Evolutionary conservation across 2,888 invertebrate species (phyloP).

Genomic region (Globia sparganii): DNA sequence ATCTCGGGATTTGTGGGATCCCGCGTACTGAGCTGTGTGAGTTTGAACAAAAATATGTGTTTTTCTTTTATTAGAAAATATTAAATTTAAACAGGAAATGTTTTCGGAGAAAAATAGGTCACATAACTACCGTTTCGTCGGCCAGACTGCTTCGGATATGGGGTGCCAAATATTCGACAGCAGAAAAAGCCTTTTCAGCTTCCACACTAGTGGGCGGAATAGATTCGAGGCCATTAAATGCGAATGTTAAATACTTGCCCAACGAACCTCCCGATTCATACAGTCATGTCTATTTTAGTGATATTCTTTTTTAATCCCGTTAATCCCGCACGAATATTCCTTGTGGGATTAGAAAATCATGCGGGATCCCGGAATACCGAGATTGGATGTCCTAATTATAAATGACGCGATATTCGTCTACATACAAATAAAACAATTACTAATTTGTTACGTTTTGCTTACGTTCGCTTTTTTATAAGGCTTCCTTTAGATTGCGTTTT

Average conservation of each 20-base stretch:
- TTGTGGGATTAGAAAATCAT: not conserved
- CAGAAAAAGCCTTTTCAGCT: not conserved
- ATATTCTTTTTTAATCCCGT: not conserved
- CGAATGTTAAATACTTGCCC: not conserved
- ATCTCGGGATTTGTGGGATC: not conserved
- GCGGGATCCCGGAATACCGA: not conserved
- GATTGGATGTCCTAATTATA: not conserved
- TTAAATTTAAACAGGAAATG: not conserved
- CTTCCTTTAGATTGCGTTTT: not conserved
- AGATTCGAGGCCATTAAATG: not conserved
- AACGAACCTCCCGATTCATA: not conserved
- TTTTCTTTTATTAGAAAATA: too few species aligned
- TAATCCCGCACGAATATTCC: not conserved
- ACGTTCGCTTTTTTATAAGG: not conserved
- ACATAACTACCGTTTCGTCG: too few species aligned
- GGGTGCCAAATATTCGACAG: not conserved
- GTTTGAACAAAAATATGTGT: not conserved
- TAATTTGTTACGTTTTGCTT: not conserved
- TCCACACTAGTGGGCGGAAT: not conserved
- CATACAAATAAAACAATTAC: not conserved
- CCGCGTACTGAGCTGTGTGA: not conserved
- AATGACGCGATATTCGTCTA: not conserved
- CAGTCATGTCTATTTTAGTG: not conserved
- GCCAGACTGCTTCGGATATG: too few species aligned
- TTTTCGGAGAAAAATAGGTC: too few species aligned